A percentile compares a stretch with the other conserved stretches of the same genome.
Conservation (phyloP, 2,888 invertebrate genomes). For the Sipha maydis region DNA sequence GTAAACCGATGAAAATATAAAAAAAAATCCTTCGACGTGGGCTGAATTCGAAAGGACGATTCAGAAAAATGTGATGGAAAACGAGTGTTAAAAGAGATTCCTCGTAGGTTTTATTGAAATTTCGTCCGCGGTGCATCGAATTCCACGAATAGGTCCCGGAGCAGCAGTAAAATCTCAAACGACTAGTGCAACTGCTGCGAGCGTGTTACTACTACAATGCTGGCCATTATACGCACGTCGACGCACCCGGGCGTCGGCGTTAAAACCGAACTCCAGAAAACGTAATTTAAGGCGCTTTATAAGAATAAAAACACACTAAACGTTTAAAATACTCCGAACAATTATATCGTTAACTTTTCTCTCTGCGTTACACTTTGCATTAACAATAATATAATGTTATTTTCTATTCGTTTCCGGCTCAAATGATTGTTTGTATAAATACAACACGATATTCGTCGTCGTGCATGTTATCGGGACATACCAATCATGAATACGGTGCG, state of each 20-base stretch:
- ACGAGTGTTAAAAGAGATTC: constrained; percentile 15
- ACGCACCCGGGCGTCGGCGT: no score
- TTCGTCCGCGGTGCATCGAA: neutral
- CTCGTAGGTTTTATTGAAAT: neutral
- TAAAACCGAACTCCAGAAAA: no score
- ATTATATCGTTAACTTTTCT: no score
- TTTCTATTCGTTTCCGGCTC: no score
- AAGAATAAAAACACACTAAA: no score
- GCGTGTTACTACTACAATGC: neutral
- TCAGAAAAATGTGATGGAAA: neutral
- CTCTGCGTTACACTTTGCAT: no score
- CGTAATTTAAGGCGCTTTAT: no score
- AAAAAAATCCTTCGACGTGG: constrained; percentile 33
- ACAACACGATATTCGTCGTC: no score
- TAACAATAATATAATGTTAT: no score
- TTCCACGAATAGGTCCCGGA: neutral
- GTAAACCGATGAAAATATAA: constrained; percentile 28
- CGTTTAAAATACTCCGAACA: no score
- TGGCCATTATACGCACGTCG: no score
- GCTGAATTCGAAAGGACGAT: constrained; percentile 10
- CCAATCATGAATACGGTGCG: neutral
- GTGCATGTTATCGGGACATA: neutral
- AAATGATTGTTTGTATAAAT: no score
- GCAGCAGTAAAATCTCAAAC: neutral
- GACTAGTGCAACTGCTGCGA: neutral